Conservation (phyloP, 1,140 invertebrate genomes). For the Pemphigus obesinymphae region DNA sequence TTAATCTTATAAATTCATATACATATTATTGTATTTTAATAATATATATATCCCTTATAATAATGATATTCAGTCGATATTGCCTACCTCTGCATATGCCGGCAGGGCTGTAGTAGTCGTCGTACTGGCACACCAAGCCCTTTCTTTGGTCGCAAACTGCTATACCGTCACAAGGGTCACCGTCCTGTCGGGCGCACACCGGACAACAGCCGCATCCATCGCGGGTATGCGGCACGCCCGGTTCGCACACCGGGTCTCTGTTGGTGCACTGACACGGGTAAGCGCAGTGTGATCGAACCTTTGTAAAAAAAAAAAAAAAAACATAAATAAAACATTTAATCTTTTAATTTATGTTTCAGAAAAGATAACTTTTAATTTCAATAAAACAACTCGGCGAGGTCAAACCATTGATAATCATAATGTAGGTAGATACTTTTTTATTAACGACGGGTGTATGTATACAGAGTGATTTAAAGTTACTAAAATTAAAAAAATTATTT, state of each 20-base stretch:
- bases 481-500: too few relatives aligned
- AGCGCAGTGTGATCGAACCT: constrained; percentile 46
- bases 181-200: constrained; percentile 54
- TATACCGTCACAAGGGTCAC: constrained; percentile 52
- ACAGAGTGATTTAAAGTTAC: too few relatives aligned
- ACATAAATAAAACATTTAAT: background rate
- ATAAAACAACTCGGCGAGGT: too few relatives aligned
- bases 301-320: constrained; percentile 7
- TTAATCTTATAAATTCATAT: too few relatives aligned
- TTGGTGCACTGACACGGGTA: constrained; percentile 49
- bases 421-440: too few relatives aligned
- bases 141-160: constrained; percentile 50
- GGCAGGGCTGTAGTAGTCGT: constrained; percentile 43
- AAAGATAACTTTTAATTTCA: too few relatives aligned
- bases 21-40: too few relatives aligned
- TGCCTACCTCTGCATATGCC: constrained; percentile 24
- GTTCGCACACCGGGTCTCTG: constrained; percentile 46
- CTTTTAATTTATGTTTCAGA: too few relatives aligned
- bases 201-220: constrained; percentile 56
- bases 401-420: too few relatives aligned
- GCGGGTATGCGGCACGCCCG: constrained; percentile 51
- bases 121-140: constrained; percentile 51
- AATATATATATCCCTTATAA: too few relatives aligned
- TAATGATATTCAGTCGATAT: too few relatives aligned
- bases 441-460: too few relatives aligned